Conservation (phyloP, 2,113 vertebrate species). For the Maccullochella peelii region DNA sequence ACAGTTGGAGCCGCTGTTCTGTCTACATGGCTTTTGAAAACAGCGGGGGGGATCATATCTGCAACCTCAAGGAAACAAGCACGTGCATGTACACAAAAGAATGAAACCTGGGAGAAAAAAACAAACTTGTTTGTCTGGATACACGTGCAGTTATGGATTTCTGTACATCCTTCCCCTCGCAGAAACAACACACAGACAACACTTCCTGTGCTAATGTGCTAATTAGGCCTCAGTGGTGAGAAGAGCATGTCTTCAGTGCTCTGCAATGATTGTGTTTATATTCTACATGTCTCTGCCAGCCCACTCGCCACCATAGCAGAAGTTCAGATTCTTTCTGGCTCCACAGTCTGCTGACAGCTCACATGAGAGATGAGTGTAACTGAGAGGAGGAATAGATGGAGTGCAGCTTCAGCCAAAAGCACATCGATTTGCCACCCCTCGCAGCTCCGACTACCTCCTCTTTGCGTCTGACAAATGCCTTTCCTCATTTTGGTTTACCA, state of each 20-base stretch:
- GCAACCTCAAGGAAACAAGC: background rate
- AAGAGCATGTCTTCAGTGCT: slow-evolving; percentile 6
- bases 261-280: slow-evolving; percentile 21
- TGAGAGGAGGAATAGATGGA: slow-evolving; percentile 52
- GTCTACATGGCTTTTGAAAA: slow-evolving; percentile 6
- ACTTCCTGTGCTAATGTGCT: slow-evolving; percentile 42
- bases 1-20: background rate
- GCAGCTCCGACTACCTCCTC: slow-evolving; percentile 45
- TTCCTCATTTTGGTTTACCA: slow-evolving; percentile 54
- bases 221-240: slow-evolving; percentile 43
- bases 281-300: slow-evolving; percentile 32
- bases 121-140: slow-evolving; percentile 10
- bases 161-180: slow-evolving; percentile 1
- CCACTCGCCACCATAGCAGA: slow-evolving; percentile 9
- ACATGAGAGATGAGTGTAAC: slow-evolving; percentile 63
- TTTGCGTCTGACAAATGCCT: slow-evolving; percentile 61
- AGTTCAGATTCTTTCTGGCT: slow-evolving; percentile 43
- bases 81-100: background rate
- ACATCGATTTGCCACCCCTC: slow-evolving; percentile 63
- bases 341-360: slow-evolving; percentile 13
- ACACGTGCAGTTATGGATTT: slow-evolving; percentile 45
- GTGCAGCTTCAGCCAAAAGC: slow-evolving; percentile 52
- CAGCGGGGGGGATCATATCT: background rate
- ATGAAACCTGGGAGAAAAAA: background rate
- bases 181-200: slow-evolving; percentile 33